Conservation (phyloP, 1,140 invertebrate species). For the Idris sp. region DNA sequence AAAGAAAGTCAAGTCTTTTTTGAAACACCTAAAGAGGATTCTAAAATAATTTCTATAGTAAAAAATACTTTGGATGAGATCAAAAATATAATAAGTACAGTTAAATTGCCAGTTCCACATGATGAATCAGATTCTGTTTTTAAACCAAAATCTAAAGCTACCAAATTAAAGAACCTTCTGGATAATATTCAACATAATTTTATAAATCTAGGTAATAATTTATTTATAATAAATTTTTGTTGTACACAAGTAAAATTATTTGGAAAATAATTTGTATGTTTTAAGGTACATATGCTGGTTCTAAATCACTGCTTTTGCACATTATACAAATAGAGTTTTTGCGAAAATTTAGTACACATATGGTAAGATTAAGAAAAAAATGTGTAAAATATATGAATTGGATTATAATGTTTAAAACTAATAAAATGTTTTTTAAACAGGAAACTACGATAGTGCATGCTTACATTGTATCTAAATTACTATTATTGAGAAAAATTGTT, state of each 20-base stretch:
- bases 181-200: slow-evolving; percentile 75
- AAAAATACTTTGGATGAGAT: slow-evolving; percentile 34
- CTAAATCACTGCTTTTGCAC: slow-evolving; percentile 79
- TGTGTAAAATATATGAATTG: too few relatives aligned
- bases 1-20: slow-evolving; percentile 73
- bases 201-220: slow-evolving; percentile 76
- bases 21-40: too few relatives aligned
- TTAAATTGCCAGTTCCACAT: slow-evolving; percentile 12
- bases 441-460: slow-evolving; percentile 36
- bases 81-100: background rate
- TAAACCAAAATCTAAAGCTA: slow-evolving; percentile 66
- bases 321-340: slow-evolving; percentile 82
- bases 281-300: slow-evolving; percentile 80
- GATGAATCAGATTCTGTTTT: slow-evolving; percentile 59
- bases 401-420: too few relatives aligned
- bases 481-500: slow-evolving; percentile 67
- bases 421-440: slow-evolving; percentile 50
- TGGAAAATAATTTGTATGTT: slow-evolving; percentile 29
- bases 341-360: slow-evolving; percentile 73
- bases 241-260: background rate
- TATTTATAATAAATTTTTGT: slow-evolving; percentile 10
- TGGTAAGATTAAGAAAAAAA: too few relatives aligned
- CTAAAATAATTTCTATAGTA: slow-evolving; percentile 9
- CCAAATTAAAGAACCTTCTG: slow-evolving; percentile 74
- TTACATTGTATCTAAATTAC: slow-evolving; percentile 66